Percentiles rank a stretch among this genome's conserved stretches.
These are phyloP conservation scores for Montipora cactus DNA, from an alignment of 64 coral and sea anemone species.

Conservation along the genomic window DNA sequence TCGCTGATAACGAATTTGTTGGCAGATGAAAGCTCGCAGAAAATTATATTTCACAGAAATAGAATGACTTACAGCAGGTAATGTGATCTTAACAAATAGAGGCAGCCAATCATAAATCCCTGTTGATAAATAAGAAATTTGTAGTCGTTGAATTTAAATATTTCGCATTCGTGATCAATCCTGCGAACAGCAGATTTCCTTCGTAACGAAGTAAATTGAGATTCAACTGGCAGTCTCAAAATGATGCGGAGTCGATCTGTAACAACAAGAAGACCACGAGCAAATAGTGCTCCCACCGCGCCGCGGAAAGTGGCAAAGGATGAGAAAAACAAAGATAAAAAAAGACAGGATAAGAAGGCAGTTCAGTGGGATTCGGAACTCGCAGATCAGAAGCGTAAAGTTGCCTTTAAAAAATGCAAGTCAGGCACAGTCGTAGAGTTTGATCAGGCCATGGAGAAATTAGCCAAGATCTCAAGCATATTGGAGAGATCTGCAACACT, in stretches of 20 bases:
- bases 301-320: not conserved
- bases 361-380: conserved; percentile 14
- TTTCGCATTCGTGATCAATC: not conserved
- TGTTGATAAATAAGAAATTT: not conserved
- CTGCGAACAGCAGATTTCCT: not conserved
- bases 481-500: conserved; percentile 27
- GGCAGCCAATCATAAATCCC: not conserved
- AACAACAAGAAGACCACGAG: not conserved
- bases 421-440: not conserved
- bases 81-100: not conserved
- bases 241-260: conserved; percentile 3
- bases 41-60: too few relatives aligned
- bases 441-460: conserved; percentile 2
- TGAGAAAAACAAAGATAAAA: not conserved
- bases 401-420: conserved; percentile 11
- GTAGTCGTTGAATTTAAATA: not conserved
- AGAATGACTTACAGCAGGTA: not conserved
- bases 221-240: not conserved
- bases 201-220: not conserved
- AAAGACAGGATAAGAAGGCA: not conserved
- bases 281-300: not conserved
- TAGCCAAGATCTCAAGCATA: conserved; percentile 8
- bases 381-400: not conserved
- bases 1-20: not conserved
- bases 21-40: not conserved